phyloP scores from a whole-genome alignment of 1,140 invertebrate genomes.

The Dolichoris vasculosae region DNA sequence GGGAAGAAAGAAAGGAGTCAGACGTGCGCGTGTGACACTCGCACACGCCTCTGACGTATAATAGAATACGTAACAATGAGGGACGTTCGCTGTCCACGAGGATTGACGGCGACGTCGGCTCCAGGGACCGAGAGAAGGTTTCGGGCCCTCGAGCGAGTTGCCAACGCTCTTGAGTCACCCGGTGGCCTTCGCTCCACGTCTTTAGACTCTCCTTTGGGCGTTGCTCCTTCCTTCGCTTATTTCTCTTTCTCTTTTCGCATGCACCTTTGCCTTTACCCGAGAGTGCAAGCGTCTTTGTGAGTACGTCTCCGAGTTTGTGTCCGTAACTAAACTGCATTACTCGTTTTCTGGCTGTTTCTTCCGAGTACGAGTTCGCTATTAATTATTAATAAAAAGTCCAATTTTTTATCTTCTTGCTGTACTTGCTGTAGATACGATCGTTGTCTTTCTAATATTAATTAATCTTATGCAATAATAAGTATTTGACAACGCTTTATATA shows the following conservation, averaged over 20 bases:
- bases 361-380: no score
- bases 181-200: conserved; percentile 22
- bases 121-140: conserved; percentile 31
- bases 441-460: no score
- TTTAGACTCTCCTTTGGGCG: conserved; percentile 6
- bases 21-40: conserved; percentile 13
- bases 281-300: neutral
- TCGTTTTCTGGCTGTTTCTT: neutral
- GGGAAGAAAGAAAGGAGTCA: conserved; percentile 30
- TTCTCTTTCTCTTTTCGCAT: conserved; percentile 1
- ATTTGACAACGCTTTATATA: no score
- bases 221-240: conserved; percentile 8
- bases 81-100: neutral
- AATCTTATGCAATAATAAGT: no score
- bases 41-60: conserved; percentile 5
- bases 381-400: no score
- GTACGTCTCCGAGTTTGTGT: neutral
- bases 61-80: conserved; percentile 39
- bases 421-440: no score
- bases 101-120: conserved; percentile 18
- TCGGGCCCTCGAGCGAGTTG: conserved; percentile 2
- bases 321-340: neutral
- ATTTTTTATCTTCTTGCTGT: no score
- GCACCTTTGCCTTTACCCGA: neutral
- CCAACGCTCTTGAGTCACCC: conserved; percentile 30